A percentile compares a stretch with the other conserved stretches of the same genome.
phyloP scores from a whole-genome alignment of 2,888 invertebrate species.

The Hemaris fuciformis region DNA sequence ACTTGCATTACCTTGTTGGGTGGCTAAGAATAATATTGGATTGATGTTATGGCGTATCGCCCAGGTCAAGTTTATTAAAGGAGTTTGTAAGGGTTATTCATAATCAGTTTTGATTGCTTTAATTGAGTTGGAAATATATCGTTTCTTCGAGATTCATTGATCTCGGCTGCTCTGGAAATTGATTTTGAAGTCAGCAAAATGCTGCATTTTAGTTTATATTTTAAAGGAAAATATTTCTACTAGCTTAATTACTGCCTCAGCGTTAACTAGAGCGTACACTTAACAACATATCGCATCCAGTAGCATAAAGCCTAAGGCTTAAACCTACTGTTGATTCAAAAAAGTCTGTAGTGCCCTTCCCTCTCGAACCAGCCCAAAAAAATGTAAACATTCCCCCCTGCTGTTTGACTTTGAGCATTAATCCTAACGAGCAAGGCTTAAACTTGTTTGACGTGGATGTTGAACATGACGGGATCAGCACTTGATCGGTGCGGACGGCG shows the following conservation, averaged over 20 bases:
- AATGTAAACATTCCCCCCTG: not conserved
- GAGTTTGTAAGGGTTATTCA: not conserved
- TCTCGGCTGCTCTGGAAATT: no score
- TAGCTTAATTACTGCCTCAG: no score
- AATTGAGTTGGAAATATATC: no score
- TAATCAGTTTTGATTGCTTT: no score
- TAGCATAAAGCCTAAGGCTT: not conserved
- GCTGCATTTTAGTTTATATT: not conserved
- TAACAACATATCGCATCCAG: not conserved
- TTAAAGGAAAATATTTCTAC: no score
- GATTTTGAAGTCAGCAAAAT: no score
- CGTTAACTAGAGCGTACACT: not conserved
- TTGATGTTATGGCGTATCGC: not conserved
- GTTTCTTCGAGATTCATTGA: no score
- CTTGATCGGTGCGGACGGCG: not conserved
- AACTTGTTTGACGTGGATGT: no score
- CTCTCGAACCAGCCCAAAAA: not conserved
- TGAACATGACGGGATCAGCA: not conserved
- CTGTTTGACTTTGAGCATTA: not conserved
- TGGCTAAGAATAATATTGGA: not conserved
- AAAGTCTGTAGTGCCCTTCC: not conserved
- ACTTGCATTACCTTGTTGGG: not conserved
- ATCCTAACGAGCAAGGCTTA: not conserved
- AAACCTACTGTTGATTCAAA: constrained; percentile 1
- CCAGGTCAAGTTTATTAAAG: not conserved